Conservation (phyloP, 2,888 invertebrate genomes). For the Ctenicera cuprea region DNA sequence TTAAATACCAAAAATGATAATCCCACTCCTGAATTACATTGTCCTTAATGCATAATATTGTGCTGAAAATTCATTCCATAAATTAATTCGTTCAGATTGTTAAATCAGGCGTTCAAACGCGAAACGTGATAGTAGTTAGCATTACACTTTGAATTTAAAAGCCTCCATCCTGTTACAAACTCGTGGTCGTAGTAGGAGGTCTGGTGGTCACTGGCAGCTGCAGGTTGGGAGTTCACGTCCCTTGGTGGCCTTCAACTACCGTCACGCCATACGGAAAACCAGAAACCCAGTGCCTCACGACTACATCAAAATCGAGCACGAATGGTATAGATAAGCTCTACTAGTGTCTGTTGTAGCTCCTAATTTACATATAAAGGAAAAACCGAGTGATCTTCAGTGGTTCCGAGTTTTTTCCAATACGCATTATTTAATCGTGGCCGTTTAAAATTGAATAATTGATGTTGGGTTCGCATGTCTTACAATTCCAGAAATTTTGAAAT, state of each 20-base stretch:
- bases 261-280: conserved; percentile 22
- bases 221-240: conserved; percentile 45
- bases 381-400: no score
- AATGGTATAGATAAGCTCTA: background rate
- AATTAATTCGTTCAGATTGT: no score
- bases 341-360: background rate
- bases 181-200: conserved; percentile 31
- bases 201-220: conserved; percentile 31
- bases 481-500: no score
- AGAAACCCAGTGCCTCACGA: conserved; percentile 15
- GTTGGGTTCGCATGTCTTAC: no score
- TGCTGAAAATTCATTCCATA: no score
- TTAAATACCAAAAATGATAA: no score
- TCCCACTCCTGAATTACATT: no score
- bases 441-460: no score
- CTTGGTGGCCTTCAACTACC: conserved; percentile 41
- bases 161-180: conserved; percentile 12
- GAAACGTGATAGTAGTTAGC: background rate
- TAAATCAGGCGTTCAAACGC: background rate
- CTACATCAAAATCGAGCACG: conserved; percentile 5
- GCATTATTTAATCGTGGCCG: no score
- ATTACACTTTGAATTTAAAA: background rate
- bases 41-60: no score
- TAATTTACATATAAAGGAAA: background rate
- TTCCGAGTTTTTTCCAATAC: no score